A percentile compares a stretch with the other conserved stretches of the same genome.
phyloP scores from a whole-genome alignment of 2,888 invertebrate species.

The Augochlorella aurata region DNA sequence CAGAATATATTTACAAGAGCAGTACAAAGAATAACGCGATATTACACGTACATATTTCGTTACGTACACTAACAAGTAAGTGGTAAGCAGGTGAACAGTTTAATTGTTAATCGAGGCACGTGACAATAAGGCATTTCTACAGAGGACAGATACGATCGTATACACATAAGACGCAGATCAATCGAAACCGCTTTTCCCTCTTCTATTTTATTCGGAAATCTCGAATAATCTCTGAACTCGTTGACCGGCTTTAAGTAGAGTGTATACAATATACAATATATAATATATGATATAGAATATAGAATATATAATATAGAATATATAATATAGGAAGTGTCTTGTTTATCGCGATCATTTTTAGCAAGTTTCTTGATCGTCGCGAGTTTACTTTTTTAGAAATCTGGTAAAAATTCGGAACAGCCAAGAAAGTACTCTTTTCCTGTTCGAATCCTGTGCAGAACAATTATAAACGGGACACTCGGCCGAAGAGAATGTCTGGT shows the following conservation, averaged over 20 bases:
- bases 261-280: too few species aligned
- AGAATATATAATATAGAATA: too few species aligned
- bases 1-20: constrained; percentile 79
- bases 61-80: constrained; percentile 74
- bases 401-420: too few species aligned
- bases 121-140: constrained; percentile 79
- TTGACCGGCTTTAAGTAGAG: too few species aligned
- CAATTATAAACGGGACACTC: background rate
- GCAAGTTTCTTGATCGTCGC: too few species aligned
- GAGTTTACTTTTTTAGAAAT: too few species aligned
- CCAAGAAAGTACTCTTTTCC: background rate
- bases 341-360: background rate
- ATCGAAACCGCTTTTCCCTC: background rate
- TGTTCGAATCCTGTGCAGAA: background rate
- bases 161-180: constrained; percentile 59
- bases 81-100: constrained; percentile 78
- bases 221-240: background rate
- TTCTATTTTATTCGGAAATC: background rate
- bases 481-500: background rate
- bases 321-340: background rate
- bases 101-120: constrained; percentile 78
- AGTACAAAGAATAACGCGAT: constrained; percentile 79
- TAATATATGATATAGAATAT: too few species aligned
- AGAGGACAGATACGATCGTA: constrained; percentile 71
- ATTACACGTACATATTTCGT: constrained; percentile 75